Evolutionary conservation across 2,888 invertebrate species (phyloP), one percentile per base, ranked within the genome.

Genomic region (Iselma pallidipennis): DNA sequence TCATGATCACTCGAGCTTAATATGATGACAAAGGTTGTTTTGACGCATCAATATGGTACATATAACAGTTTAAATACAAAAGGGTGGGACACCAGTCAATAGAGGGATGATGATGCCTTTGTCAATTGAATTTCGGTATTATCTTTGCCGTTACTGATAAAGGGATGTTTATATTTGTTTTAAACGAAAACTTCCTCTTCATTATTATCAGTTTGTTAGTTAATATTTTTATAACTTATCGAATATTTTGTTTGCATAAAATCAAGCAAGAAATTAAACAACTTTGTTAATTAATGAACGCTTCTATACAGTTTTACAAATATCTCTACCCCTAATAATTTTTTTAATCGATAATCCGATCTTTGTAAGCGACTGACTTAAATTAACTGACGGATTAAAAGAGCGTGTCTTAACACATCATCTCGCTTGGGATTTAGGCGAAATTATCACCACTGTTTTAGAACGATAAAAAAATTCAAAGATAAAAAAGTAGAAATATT

Each of bases 391-490:
- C 73, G 71, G 77, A 77, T 78, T 77, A 76, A 71, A 69, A 70
- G 70, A 74, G 78, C 78, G 77, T 78, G 78, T 74, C 76, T 56
- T 37, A 61, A 74, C 78, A 77, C 78, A 79, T 78, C 78, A 74
- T 61, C n/a, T n/a, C n/a, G 65, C 62, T 70, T 61, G 52, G 68
- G 71, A 73, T 73, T 67, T 57, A 62, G 49, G 49, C 6, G 16
- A 19, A 16, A 19, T 37, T 37, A 37, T 16, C 19, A 9, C 4
- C 7, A 16, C 9, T 16, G n/a, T n/a, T n/a, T n/a, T n/a, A n/a
- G n/a, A n/a, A n/a, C n/a, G n/a, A n/a, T n/a, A n/a, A n/a, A n/a
- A n/a, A n/a, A n/a, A n/a, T n/a, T n/a, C n/a, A 28, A 28, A 4
- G 28, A 28, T 28, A 28, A 28, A n/a, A 4, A 10, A 3, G 10